Evolutionary conservation across 1,140 invertebrate genomes (phyloP).

Genomic region (Philotrypesis tridentata): DNA sequence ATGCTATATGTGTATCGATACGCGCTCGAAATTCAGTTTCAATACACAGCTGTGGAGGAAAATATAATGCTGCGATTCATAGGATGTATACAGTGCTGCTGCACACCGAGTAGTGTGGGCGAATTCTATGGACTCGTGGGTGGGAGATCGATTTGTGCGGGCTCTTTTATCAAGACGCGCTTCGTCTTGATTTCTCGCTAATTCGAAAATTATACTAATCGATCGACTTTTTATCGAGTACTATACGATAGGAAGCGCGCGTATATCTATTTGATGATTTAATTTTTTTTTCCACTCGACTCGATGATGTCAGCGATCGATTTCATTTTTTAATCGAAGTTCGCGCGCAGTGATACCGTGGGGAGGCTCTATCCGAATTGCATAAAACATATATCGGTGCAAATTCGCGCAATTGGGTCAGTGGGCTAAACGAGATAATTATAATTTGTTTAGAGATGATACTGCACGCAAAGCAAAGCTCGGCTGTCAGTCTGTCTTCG

Average conservation of each 20-base stretch:
- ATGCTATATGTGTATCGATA: background rate
- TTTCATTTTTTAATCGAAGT: background rate
- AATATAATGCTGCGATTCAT: background rate
- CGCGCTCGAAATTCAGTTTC: background rate
- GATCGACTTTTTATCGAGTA: too few relatives aligned
- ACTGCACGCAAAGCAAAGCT: too few relatives aligned
- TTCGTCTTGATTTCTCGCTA: too few relatives aligned
- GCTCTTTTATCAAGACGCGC: too few relatives aligned
- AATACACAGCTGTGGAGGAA: background rate
- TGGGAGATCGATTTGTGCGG: too few relatives aligned
- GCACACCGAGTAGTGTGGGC: too few relatives aligned
- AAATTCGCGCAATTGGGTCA: background rate
- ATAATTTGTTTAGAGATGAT: background rate
- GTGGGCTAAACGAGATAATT: background rate
- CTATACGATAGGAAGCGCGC: too few relatives aligned
- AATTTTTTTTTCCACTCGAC: background rate
- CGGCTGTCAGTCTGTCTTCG: too few relatives aligned
- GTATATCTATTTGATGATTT: too few relatives aligned
- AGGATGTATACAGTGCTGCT: background rate
- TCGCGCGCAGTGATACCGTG: background rate
- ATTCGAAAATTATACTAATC: too few relatives aligned
- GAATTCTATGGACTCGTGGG: too few relatives aligned
- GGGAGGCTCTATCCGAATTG: background rate
- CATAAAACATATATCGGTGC: background rate
- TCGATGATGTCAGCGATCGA: too few relatives aligned